Percentiles rank a stretch among this genome's conserved stretches.
Evolutionary conservation across 2,888 invertebrate species (phyloP).

Genomic region (Taenaris catops): DNA sequence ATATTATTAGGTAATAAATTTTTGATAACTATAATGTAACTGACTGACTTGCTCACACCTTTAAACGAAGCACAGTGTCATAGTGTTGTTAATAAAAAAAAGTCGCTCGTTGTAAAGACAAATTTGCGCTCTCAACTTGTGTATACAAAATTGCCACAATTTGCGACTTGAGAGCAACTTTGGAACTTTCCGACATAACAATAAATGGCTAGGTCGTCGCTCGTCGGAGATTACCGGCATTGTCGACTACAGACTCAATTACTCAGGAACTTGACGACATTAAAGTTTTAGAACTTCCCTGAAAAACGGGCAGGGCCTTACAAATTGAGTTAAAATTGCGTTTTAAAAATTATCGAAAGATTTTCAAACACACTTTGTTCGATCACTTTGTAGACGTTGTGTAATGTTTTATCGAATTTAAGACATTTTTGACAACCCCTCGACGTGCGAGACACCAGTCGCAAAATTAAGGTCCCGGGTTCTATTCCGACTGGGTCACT

Average conservation of each 20-base stretch:
- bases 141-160: conserved; percentile 35
- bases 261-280: conserved; percentile 54
- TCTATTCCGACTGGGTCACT: too few species aligned
- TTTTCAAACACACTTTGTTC: too few species aligned
- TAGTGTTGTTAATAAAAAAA: conserved; percentile 1
- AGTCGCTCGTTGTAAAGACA: conserved; percentile 12
- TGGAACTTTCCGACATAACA: conserved; percentile 36
- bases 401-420: too few species aligned
- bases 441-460: too few species aligned
- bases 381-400: too few species aligned
- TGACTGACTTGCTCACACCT: too few species aligned
- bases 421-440: too few species aligned
- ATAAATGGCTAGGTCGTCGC: conserved; percentile 46
- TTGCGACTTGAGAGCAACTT: conserved; percentile 35
- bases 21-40: too few species aligned
- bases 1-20: too few species aligned
- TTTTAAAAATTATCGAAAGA: conserved; percentile 15
- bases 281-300: conserved; percentile 45
- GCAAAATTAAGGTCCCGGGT: too few species aligned
- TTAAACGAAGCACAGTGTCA: too few species aligned
- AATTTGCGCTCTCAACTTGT: conserved; percentile 25
- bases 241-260: conserved; percentile 41
- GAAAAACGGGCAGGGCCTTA: conserved; percentile 20
- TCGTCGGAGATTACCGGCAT: conserved; percentile 42
- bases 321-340: conserved; percentile 15